Percentiles rank a stretch among this genome's conserved stretches.
phyloP scores from a whole-genome alignment of 1,140 invertebrate genomes.

The Tetramorium alpestre region DNA sequence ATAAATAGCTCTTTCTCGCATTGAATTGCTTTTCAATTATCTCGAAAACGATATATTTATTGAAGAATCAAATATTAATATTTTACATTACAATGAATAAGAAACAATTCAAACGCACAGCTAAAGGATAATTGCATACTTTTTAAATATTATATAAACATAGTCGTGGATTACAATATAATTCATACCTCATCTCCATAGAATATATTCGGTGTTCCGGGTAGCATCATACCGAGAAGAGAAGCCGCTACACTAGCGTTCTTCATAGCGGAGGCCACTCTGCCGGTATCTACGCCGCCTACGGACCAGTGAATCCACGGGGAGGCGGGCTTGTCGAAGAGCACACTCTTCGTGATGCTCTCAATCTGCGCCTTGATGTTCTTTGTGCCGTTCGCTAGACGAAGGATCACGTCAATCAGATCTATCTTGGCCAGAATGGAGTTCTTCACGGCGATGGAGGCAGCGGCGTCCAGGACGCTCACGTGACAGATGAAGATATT shows the following conservation, averaged over 20 bases:
- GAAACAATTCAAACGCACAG: background rate
- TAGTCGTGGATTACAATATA: too few species aligned
- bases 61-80: background rate
- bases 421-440: constrained; percentile 89
- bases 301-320: constrained; percentile 93
- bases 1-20: background rate
- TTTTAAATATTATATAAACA: background rate
- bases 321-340: constrained; percentile 88
- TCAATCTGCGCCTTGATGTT: constrained; percentile 87
- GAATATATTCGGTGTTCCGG: constrained; percentile 92
- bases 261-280: constrained; percentile 86
- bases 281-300: constrained; percentile 87
- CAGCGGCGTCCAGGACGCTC: constrained; percentile 85
- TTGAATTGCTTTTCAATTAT: background rate
- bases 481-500: constrained; percentile 90
- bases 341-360: constrained; percentile 85
- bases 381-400: constrained; percentile 87
- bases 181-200: constrained; percentile 91
- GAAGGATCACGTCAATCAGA: constrained; percentile 90
- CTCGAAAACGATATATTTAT: background rate
- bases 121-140: background rate
- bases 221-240: constrained; percentile 90
- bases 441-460: constrained; percentile 80
- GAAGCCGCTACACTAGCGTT: constrained; percentile 89
- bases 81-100: background rate